These are phyloP conservation scores for Polyploca ridens DNA, from an alignment of 2,888 invertebrate genomes.

Conservation along the genomic window DNA sequence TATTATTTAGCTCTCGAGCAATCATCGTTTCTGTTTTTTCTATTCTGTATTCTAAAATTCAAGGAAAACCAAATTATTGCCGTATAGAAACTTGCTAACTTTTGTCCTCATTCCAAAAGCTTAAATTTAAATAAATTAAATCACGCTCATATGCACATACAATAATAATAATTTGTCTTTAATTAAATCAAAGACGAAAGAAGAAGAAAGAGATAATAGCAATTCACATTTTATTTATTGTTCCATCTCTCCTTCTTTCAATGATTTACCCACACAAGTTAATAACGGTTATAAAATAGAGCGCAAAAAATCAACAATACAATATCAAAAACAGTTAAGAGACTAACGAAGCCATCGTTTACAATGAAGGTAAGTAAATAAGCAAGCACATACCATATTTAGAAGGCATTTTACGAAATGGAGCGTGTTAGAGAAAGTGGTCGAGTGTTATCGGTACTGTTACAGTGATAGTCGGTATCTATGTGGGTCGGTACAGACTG, in stretches of 20 bases:
- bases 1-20: not conserved
- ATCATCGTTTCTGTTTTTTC: not conserved
- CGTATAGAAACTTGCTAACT: not conserved
- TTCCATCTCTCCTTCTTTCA: no score
- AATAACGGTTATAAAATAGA: no score
- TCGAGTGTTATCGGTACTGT: constrained; percentile 62
- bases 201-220: no score
- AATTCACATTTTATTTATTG: no score
- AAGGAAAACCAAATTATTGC: not conserved
- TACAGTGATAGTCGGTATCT: constrained; percentile 71
- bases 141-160: no score
- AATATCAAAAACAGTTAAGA: no score
- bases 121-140: no score
- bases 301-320: no score
- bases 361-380: constrained; percentile 29
- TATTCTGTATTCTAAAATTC: not conserved
- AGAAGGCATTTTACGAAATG: constrained; percentile 47
- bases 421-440: constrained; percentile 70
- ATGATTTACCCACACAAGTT: no score
- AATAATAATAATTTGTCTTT: no score
- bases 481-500: constrained; percentile 70
- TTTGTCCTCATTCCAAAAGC: not conserved
- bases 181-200: no score
- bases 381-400: constrained; percentile 21
- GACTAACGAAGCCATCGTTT: no score